phyloP scores from a whole-genome alignment of 1,140 invertebrate species.

The Aphelinus certus region DNA sequence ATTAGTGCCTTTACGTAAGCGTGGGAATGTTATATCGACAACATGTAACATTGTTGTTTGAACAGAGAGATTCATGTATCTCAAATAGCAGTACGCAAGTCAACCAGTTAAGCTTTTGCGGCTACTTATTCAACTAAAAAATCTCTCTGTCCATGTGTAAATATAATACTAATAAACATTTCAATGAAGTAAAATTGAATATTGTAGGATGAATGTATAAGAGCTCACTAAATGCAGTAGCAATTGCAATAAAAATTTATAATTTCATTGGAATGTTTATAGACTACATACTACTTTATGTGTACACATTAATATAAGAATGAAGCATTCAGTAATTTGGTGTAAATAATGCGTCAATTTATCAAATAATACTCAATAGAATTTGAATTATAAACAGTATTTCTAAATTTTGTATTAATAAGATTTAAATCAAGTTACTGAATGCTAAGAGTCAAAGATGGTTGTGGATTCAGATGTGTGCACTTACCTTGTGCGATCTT shows the following conservation, averaged over 20 bases:
- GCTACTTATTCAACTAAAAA: conserved; percentile 26
- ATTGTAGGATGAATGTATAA: not conserved
- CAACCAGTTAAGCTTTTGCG: not conserved
- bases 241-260: not conserved
- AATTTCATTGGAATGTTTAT: conserved; percentile 46
- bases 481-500: conserved; percentile 56
- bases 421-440: conserved; percentile 56
- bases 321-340: conserved; percentile 55
- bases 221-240: not conserved
- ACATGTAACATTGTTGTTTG: conserved; percentile 63
- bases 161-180: conserved; percentile 53
- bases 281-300: conserved; percentile 55
- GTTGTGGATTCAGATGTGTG: conserved; percentile 60
- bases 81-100: no score
- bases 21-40: conserved; percentile 67
- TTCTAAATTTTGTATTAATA: conserved; percentile 1
- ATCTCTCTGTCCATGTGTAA: conserved; percentile 57
- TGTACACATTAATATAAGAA: conserved; percentile 44
- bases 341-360: not conserved
- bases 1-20: conserved; percentile 67
- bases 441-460: conserved; percentile 61
- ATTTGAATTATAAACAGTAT: not conserved
- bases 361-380: not conserved
- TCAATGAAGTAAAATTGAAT: conserved; percentile 41
- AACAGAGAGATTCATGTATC: conserved; percentile 53